Evolutionary conservation across 2,797 vertebrate species (phyloP).

Genomic region (Amphiprion clarkii): DNA sequence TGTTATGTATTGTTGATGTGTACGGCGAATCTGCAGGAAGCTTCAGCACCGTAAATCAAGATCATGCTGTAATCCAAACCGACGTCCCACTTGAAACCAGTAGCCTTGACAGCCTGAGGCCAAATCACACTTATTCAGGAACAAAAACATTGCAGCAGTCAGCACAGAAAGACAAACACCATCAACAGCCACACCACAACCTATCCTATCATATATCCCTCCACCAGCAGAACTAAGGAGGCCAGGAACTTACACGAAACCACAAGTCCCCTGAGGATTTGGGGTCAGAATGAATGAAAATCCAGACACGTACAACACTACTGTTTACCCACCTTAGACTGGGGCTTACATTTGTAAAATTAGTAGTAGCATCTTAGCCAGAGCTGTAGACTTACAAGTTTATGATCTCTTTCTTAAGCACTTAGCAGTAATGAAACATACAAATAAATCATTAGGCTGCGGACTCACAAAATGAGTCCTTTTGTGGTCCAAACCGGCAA

Average conservation of each 20-base stretch:
- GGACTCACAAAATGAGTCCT: constrained; percentile 38
- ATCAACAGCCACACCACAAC: constrained; percentile 72
- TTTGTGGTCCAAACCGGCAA: constrained; percentile 49
- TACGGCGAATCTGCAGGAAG: constrained; percentile 52
- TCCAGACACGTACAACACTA: constrained; percentile 65
- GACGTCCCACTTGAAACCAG: constrained; percentile 53
- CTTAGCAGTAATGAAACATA: constrained; percentile 38
- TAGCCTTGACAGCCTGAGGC: constrained; percentile 61
- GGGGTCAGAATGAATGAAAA: constrained; percentile 67
- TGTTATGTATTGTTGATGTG: constrained; percentile 52
- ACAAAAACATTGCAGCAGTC: constrained; percentile 68
- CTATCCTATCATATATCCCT: constrained; percentile 79
- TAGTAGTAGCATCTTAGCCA: constrained; percentile 26
- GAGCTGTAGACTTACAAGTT: constrained; percentile 8
- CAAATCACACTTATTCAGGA: constrained; percentile 75
- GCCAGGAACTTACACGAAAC: constrained; percentile 66
- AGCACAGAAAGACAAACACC: constrained; percentile 75
- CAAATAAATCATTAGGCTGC: constrained; percentile 60
- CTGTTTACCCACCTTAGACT: constrained; percentile 64
- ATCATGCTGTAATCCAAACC: constrained; percentile 53
- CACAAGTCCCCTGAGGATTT: constrained; percentile 62
- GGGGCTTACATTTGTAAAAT: constrained; percentile 49
- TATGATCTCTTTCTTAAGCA: constrained; percentile 25
- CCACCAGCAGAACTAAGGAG: constrained; percentile 68
- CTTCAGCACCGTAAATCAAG: constrained; percentile 66